Percentiles rank a stretch among this genome's conserved stretches.
phyloP scores from a whole-genome alignment of 2,113 vertebrate species.

The Pogona vitticeps region DNA sequence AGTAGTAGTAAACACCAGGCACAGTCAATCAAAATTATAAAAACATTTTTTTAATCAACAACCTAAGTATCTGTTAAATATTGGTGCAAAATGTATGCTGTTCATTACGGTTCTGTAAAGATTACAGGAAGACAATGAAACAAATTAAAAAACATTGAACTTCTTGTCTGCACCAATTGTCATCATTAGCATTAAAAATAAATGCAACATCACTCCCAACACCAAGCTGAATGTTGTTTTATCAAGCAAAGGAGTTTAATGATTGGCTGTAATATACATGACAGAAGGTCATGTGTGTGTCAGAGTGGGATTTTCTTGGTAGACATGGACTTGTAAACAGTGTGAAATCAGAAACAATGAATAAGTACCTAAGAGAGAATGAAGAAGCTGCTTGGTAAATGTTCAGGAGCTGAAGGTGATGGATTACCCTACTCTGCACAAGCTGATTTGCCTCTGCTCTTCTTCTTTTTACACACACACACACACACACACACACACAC shows the following conservation, averaged over 20 bases:
- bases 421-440: no score
- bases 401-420: not conserved
- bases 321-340: slow-evolving; percentile 18
- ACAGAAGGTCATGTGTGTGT: not conserved
- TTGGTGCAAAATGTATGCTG: no score
- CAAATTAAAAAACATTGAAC: not conserved
- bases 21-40: no score
- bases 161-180: slow-evolving; percentile 2
- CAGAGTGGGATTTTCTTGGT: not conserved
- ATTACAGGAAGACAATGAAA: no score
- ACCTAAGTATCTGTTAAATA: no score
- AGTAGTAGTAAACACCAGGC: no score
- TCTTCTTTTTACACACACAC: no score
- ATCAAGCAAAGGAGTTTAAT: not conserved
- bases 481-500: no score
- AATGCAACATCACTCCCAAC: not conserved
- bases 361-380: not conserved
- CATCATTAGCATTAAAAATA: fast-evolving
- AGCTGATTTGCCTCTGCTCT: not conserved
- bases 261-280: not conserved
- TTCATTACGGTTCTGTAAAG: no score
- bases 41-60: no score
- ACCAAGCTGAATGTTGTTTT: not conserved
- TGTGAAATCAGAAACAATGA: not conserved
- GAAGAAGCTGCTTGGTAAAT: not conserved